phyloP scores from a whole-genome alignment of 1,140 invertebrate genomes.

The Epicauta chinensis region DNA sequence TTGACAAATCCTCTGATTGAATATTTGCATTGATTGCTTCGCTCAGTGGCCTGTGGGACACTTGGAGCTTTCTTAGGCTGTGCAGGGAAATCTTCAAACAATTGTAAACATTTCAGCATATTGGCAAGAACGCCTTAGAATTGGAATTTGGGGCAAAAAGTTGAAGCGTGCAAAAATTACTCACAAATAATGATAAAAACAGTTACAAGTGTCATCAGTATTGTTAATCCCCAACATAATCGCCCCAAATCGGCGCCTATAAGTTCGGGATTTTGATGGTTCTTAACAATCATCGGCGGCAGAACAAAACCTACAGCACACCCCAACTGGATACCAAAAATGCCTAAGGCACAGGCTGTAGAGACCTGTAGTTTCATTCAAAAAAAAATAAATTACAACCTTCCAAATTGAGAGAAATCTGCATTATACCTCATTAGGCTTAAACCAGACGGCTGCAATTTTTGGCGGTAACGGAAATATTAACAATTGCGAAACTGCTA shows the following conservation, averaged over 20 bases:
- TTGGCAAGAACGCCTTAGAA: too few species aligned
- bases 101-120: too few species aligned
- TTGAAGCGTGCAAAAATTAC: too few species aligned
- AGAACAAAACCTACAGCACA: constrained; percentile 43
- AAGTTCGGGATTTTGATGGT: constrained; percentile 39
- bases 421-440: constrained; percentile 52
- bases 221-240: constrained; percentile 54
- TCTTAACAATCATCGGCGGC: constrained; percentile 44
- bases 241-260: constrained; percentile 41
- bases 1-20: constrained; percentile 14
- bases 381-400: background rate
- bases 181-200: constrained; percentile 54
- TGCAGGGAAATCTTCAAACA: constrained; percentile 50
- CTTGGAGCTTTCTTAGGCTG: constrained; percentile 52
- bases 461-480: constrained; percentile 65
- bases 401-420: constrained; percentile 6
- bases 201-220: constrained; percentile 50
- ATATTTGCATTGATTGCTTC: constrained; percentile 12
- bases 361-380: constrained; percentile 43
- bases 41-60: constrained; percentile 28
- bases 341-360: constrained; percentile 69
- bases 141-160: too few species aligned
- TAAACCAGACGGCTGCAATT: constrained; percentile 58
- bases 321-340: constrained; percentile 71
- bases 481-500: constrained; percentile 60